Evolutionary conservation across 1,140 invertebrate species (phyloP).

Genomic region (Odontomachus brunneus): DNA sequence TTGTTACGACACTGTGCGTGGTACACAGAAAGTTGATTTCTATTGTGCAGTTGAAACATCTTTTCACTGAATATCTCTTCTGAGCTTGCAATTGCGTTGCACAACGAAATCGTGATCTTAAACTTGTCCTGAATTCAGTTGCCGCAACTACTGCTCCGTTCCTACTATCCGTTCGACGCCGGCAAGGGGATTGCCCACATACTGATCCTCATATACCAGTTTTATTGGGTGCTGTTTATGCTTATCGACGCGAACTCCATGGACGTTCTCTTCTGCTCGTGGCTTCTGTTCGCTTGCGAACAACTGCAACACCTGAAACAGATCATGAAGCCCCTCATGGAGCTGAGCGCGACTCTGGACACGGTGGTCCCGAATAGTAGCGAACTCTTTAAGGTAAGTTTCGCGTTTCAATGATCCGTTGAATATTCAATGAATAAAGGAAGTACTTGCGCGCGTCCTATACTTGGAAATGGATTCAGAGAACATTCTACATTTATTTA

Average conservation of each 20-base stretch:
- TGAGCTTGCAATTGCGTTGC: too few relatives aligned
- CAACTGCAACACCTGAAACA: slow-evolving; percentile 93
- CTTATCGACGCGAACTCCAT: slow-evolving; percentile 90
- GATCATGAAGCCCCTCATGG: slow-evolving; percentile 94
- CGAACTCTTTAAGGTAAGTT: slow-evolving; percentile 88
- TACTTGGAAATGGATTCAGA: background rate
- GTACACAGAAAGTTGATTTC: too few relatives aligned
- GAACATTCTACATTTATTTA: too few relatives aligned
- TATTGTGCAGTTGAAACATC: too few relatives aligned
- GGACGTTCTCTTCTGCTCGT: slow-evolving; percentile 93
- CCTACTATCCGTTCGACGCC: slow-evolving; percentile 91
- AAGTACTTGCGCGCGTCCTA: too few relatives aligned
- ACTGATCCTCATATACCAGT: slow-evolving; percentile 89
- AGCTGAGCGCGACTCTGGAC: slow-evolving; percentile 92
- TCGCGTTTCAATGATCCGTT: background rate
- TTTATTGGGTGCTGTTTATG: slow-evolving; percentile 91
- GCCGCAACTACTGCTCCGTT: slow-evolving; percentile 90
- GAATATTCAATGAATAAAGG: background rate
- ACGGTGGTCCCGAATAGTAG: slow-evolving; percentile 92
- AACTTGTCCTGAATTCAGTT: slow-evolving; percentile 77
- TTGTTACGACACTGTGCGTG: too few relatives aligned
- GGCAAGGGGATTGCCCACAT: slow-evolving; percentile 89
- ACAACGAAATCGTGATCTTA: too few relatives aligned
- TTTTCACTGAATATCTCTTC: too few relatives aligned
- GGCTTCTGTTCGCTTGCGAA: slow-evolving; percentile 93